These are phyloP conservation scores for Venturia canescens DNA, from an alignment of 1,140 invertebrate genomes.

Conservation along the genomic window DNA sequence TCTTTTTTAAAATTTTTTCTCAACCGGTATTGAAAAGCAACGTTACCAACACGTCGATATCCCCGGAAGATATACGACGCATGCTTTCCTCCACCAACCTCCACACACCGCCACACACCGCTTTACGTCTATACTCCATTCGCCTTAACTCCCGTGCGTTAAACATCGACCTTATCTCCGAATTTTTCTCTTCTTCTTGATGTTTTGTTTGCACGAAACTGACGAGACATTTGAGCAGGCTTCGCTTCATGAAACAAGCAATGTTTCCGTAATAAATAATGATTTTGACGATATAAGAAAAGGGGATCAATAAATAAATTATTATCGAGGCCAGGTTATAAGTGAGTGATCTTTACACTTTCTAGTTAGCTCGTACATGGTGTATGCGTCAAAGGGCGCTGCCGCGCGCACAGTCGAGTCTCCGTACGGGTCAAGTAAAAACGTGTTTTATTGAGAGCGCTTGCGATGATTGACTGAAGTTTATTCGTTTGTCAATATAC, in stretches of 20 bases:
- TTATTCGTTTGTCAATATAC: slow-evolving; percentile 28
- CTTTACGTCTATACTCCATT: slow-evolving; percentile 48
- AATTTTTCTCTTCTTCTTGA: no score
- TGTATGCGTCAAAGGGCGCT: slow-evolving; percentile 69
- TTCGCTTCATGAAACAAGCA: not conserved
- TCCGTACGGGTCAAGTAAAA: slow-evolving; percentile 59
- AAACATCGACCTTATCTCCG: not conserved
- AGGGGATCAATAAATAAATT: slow-evolving; percentile 24
- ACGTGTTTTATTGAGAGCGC: slow-evolving; percentile 51
- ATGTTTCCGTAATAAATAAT: not conserved
- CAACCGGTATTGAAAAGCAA: not conserved
- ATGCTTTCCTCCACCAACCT: no score
- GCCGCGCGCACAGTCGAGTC: slow-evolving; percentile 57
- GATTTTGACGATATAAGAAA: no score
- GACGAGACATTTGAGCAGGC: not conserved
- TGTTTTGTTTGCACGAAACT: not conserved
- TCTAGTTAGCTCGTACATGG: slow-evolving; percentile 52
- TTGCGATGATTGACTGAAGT: slow-evolving; percentile 59
- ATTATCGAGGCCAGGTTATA: no score
- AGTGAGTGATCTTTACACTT: not conserved
- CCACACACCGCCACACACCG: not conserved
- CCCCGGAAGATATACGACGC: not conserved
- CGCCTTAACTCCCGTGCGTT: slow-evolving; percentile 45
- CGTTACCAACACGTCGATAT: slow-evolving; percentile 2
- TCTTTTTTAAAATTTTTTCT: not conserved